phyloP scores from a whole-genome alignment of 2,888 invertebrate species.

The Meandrusa payeni region DNA sequence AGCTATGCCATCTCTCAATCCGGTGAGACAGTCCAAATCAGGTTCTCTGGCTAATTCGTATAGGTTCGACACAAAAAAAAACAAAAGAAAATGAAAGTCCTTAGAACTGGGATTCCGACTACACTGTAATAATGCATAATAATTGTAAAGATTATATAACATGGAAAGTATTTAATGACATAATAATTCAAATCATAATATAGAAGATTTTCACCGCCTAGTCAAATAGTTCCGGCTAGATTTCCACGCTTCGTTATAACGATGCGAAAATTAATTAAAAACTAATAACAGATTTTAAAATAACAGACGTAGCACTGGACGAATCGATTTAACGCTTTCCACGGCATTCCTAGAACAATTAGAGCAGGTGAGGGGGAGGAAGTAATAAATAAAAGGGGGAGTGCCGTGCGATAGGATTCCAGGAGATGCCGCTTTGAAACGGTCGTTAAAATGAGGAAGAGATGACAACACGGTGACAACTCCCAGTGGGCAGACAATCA shows the following conservation, averaged over 20 bases:
- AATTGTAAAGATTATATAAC: background rate
- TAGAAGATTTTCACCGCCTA: background rate
- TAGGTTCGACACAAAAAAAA: no score
- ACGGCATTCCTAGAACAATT: conserved; percentile 53
- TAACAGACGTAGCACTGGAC: conserved; percentile 11
- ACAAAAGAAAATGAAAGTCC: no score
- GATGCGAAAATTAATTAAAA: conserved; percentile 9
- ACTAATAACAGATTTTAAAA: background rate
- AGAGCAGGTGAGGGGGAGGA: conserved; percentile 49
- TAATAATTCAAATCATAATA: background rate
- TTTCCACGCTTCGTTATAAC: conserved; percentile 1
- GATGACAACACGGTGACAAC: conserved; percentile 54
- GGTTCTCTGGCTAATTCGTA: no score
- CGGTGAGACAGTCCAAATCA: no score
- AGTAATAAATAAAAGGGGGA: conserved; percentile 69
- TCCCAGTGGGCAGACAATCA: conserved; percentile 33
- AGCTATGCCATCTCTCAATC: no score
- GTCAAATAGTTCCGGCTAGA: background rate
- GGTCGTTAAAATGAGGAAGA: conserved; percentile 41
- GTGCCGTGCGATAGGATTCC: conserved; percentile 58
- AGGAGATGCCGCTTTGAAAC: conserved; percentile 62
- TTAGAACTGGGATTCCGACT: no score
- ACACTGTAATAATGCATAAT: conserved; percentile 25
- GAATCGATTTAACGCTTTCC: conserved; percentile 22
- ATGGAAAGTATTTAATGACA: background rate